Evolutionary conservation across 2,888 invertebrate species (phyloP), one percentile per base, ranked within the genome.

Genomic region (Oscheius sp.): DNA sequence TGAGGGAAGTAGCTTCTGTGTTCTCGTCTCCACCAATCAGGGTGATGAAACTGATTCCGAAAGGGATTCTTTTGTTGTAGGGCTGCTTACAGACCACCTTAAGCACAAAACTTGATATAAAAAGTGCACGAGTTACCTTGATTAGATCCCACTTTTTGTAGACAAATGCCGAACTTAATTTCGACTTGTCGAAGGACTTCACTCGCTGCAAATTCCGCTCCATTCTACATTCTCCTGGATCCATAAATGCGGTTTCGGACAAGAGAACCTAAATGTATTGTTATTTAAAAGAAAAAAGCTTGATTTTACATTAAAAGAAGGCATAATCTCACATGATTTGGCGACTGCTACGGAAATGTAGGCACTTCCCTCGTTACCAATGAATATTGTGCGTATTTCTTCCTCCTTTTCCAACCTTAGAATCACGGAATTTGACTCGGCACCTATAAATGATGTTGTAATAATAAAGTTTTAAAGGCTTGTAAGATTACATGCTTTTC

Each of bases 321-420:
- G 70, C 29, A 51, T 70, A 1, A 37, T n/a, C 47, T 70, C 58
- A 37, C 70, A 70, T 10, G 70, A 70, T 21, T 58, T 57, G 21
- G 47, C 70, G n/a, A 70, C 70, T 1, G 48, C 47, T 13, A 70
- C 53, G 10, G 48, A 50, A 59, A 70, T 58, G 13, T 51, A 59
- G 32, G 70, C 70, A 32, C 58, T 70, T 9, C 29, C 48, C 47
- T 57, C 70, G 48, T 70, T 70, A 37, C 70, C 70, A 29, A 70
- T 70, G 42, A 57, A 57, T 4, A 70, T 57, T 2, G 35, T 35
- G 29, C 47, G 29, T 7, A 70, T 58, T 29, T 57, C 37, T 29
- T 70, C 70, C 29, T 70, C 70, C n/a, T 58, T 58, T 29, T 42
- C 48, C 35, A 70, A 29, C 47, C 58, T 70, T 11, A 70, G 33